A percentile compares a stretch with the other conserved stretches of the same genome.
phyloP scores from a whole-genome alignment of 1,140 invertebrate species.

The Sinella curviseta region DNA sequence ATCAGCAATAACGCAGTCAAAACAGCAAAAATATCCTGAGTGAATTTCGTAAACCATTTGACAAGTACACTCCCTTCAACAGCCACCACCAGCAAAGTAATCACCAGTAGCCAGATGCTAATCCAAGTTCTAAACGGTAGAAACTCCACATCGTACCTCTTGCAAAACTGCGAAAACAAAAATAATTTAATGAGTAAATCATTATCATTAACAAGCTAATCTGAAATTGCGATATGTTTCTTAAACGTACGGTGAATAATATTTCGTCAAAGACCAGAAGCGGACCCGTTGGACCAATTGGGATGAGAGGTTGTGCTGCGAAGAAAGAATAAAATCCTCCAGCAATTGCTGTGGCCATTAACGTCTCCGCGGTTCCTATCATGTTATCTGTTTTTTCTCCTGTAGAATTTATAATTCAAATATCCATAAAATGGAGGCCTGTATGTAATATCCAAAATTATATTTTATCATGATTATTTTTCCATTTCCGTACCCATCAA shows the following conservation, averaged over 20 bases:
- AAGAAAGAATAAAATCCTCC: constrained; percentile 82
- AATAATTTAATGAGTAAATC: constrained; percentile 21
- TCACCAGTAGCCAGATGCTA: constrained; percentile 86
- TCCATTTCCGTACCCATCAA: constrained; percentile 65
- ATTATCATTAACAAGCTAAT: constrained; percentile 1
- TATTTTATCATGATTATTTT: not conserved
- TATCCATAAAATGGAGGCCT: not conserved
- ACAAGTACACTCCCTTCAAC: constrained; percentile 90
- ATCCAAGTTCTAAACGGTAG: constrained; percentile 85
- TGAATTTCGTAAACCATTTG: constrained; percentile 89
- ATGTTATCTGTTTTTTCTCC: constrained; percentile 82
- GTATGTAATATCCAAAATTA: no score
- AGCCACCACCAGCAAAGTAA: constrained; percentile 77
- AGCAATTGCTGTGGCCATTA: constrained; percentile 75
- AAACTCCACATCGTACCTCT: constrained; percentile 77
- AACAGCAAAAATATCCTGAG: constrained; percentile 95
- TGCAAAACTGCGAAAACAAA: constrained; percentile 70
- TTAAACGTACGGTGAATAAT: constrained; percentile 63
- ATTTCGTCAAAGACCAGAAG: constrained; percentile 91
- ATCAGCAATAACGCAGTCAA: constrained; percentile 94
- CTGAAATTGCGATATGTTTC: not conserved
- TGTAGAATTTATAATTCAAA: constrained; percentile 52
- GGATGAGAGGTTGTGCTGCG: constrained; percentile 84
- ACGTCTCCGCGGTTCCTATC: constrained; percentile 89
- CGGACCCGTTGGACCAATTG: constrained; percentile 91